Percentiles rank a stretch among this genome's conserved stretches.
These are phyloP conservation scores for Cyaniris semiargus DNA, from an alignment of 2,888 invertebrate species.

Conservation along the genomic window DNA sequence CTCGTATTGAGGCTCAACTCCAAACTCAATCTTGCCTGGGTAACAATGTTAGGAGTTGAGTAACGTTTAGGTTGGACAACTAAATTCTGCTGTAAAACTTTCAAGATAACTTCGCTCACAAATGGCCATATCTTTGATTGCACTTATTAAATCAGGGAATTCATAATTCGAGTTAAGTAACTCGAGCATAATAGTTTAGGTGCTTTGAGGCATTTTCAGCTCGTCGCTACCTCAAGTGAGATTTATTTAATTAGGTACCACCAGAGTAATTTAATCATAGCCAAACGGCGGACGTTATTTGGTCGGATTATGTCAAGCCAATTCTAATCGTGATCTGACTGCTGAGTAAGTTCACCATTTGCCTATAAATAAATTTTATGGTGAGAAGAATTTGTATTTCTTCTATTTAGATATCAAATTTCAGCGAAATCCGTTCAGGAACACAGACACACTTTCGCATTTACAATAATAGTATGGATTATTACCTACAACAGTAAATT, in stretches of 20 bases:
- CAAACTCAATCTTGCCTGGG: slow-evolving; percentile 33
- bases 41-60: slow-evolving; percentile 32
- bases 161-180: slow-evolving; percentile 1
- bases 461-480: too few relatives aligned
- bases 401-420: too few relatives aligned
- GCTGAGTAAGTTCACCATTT: neutral
- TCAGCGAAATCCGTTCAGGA: too few relatives aligned
- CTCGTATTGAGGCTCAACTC: slow-evolving; percentile 20
- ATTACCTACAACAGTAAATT: neutral
- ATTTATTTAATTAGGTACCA: neutral
- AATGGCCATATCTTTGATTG: slow-evolving; percentile 29
- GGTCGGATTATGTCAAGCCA: neutral
- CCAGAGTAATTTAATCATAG: neutral
- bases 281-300: neutral
- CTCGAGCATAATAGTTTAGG: slow-evolving; percentile 15
- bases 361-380: neutral
- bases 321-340: too few relatives aligned
- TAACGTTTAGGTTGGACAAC: slow-evolving; percentile 33
- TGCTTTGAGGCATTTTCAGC: neutral
- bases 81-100: slow-evolving; percentile 33
- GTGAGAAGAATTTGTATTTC: too few relatives aligned
- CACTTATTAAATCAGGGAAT: slow-evolving; percentile 16
- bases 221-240: neutral
- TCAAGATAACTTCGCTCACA: slow-evolving; percentile 32
- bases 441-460: too few relatives aligned